These are phyloP conservation scores for Rhynchonycteris naso DNA, from an alignment of 2,797 vertebrate genomes.

Conservation along the genomic window DNA sequence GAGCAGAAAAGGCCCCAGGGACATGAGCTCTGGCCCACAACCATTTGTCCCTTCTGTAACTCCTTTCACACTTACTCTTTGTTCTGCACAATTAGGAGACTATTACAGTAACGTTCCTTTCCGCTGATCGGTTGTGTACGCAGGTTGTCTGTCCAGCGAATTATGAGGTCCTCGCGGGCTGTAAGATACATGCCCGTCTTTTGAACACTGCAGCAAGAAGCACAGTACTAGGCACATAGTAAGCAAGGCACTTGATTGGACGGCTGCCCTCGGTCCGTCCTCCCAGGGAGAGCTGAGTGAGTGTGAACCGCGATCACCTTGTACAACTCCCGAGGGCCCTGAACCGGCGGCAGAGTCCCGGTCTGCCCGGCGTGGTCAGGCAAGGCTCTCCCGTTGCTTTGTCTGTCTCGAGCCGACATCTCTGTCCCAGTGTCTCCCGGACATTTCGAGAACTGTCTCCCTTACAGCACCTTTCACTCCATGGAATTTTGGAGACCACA, in stretches of 20 bases:
- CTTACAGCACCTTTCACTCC: neutral
- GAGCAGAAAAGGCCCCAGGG: conserved; percentile 49
- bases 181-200: neutral
- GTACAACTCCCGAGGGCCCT: neutral
- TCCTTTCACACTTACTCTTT: conserved; percentile 68
- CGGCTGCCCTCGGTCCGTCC: neutral
- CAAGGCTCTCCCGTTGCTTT: neutral
- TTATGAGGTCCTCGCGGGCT: conserved; percentile 15
- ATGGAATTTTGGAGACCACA: conserved; percentile 54
- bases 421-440: neutral
- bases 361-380: neutral
- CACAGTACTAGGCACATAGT: neutral
- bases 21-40: conserved; percentile 62
- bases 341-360: neutral
- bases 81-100: conserved; percentile 59
- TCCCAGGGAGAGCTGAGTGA: neutral
- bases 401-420: neutral
- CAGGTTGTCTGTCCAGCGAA: conserved; percentile 51
- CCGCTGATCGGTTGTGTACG: conserved; percentile 60
- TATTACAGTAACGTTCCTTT: conserved; percentile 51
- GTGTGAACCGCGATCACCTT: neutral
- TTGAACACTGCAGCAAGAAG: neutral
- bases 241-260: neutral
- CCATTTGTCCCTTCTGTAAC: conserved; percentile 61
- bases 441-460: neutral